These are phyloP conservation scores for Ivindomyrus marchei DNA, from an alignment of 2,113 vertebrate species.

Conservation along the genomic window DNA sequence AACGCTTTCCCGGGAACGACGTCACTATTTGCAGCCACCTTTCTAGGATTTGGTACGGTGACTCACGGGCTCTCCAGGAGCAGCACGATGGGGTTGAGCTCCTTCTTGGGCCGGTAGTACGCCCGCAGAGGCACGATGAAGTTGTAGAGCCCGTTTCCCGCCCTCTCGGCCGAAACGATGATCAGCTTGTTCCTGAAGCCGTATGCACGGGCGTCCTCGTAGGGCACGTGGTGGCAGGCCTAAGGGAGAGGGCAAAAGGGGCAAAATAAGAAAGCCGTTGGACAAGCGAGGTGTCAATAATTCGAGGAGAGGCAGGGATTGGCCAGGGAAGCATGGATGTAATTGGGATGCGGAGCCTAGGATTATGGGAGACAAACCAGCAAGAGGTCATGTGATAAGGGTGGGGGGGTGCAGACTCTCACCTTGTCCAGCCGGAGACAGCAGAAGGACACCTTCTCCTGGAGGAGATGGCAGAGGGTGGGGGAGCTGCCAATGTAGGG, in stretches of 20 bases:
- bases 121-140: conserved; percentile 72
- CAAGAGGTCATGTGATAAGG: not conserved
- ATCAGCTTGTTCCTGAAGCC: conserved; percentile 73
- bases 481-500: conserved; percentile 76
- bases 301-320: not conserved
- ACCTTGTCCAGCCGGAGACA: conserved; percentile 74
- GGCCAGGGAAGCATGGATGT: not conserved
- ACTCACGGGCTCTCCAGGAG: conserved; percentile 56
- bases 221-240: conserved; percentile 64
- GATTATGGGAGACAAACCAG: not conserved
- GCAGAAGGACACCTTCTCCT: conserved; percentile 72
- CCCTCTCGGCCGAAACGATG: conserved; percentile 70
- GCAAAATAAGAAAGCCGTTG: not conserved
- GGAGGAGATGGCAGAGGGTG: conserved; percentile 69
- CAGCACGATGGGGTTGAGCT: conserved; percentile 72
- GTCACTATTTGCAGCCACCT: not conserved
- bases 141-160: conserved; percentile 75
- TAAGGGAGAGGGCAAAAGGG: conserved; percentile 17
- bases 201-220: conserved; percentile 68
- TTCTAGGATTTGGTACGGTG: conserved; percentile 17
- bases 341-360: not conserved
- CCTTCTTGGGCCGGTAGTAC: conserved; percentile 69
- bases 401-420: not conserved
- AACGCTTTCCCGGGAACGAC: too few species aligned
- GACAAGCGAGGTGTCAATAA: not conserved